Percentiles rank a stretch among this genome's conserved stretches.
Evolutionary conservation across 2,113 vertebrate species (phyloP).

Genomic region (Petaurus breviceps): DNA sequence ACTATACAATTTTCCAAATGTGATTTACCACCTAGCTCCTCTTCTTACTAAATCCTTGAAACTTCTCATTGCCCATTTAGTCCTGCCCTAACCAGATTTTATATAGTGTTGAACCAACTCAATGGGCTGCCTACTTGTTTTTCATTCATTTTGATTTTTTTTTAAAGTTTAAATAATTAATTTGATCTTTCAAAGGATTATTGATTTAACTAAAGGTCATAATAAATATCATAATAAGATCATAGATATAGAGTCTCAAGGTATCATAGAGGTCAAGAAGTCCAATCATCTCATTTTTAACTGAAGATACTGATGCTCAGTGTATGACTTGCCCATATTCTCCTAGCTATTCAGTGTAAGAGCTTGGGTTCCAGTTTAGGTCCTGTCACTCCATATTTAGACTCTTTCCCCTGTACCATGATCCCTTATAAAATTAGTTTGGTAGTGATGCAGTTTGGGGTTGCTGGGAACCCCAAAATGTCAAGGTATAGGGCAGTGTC

Average conservation of each 20-base stretch:
- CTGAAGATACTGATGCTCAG: neutral
- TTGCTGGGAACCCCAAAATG: too few relatives aligned
- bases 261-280: neutral
- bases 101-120: neutral
- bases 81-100: neutral
- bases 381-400: neutral
- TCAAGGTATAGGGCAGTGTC: too few relatives aligned
- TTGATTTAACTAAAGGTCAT: neutral
- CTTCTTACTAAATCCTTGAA: neutral
- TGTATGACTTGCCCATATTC: neutral
- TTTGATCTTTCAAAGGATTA: neutral
- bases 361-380: neutral
- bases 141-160: neutral
- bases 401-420: neutral
- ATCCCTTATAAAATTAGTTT: neutral
- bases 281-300: neutral
- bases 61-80: neutral
- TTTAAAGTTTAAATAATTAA: neutral
- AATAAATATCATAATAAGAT: neutral
- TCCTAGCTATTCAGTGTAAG: neutral
- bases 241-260: neutral
- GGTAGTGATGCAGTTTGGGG: neutral
- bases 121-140: neutral
- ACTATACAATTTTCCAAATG: neutral
- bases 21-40: neutral